A percentile compares a stretch with the other conserved stretches of the same genome.
phyloP scores from a whole-genome alignment of 1,140 invertebrate species.

The Drosophila tsacasi region DNA sequence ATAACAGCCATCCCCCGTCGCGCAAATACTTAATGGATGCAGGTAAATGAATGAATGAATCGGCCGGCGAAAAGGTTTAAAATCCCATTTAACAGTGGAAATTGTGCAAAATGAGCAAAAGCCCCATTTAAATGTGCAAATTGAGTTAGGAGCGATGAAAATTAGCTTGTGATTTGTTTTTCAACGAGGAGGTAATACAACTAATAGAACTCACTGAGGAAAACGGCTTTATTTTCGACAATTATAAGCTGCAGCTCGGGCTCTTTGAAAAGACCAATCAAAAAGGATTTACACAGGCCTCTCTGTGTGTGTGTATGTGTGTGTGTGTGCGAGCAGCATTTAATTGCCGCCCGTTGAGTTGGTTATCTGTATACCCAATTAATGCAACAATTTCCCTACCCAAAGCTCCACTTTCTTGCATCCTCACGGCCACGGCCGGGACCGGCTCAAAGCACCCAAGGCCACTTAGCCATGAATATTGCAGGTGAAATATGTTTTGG shows the following conservation, averaged over 20 bases:
- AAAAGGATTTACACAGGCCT: slow-evolving; percentile 15
- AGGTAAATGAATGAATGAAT: slow-evolving; percentile 60
- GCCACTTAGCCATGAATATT: slow-evolving; percentile 64
- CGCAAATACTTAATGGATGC: slow-evolving; percentile 71
- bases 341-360: slow-evolving; percentile 17
- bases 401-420: slow-evolving; percentile 49
- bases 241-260: neutral
- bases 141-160: slow-evolving; percentile 17
- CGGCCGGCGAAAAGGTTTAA: slow-evolving; percentile 23
- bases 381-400: slow-evolving; percentile 38
- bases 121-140: slow-evolving; percentile 35
- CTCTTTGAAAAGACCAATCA: neutral
- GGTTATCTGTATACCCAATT: slow-evolving; percentile 32
- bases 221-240: neutral
- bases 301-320: neutral
- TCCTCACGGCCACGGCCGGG: slow-evolving; percentile 20
- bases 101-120: slow-evolving; percentile 19
- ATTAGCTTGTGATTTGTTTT: slow-evolving; percentile 6
- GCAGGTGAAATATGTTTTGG: slow-evolving; percentile 76
- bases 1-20: slow-evolving; percentile 14
- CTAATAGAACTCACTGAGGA: neutral
- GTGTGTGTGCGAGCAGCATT: neutral
- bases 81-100: slow-evolving; percentile 48
- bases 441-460: slow-evolving; percentile 30
- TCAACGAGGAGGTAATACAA: neutral